Evolutionary conservation across 1,140 invertebrate genomes (phyloP), one percentile per base, ranked within the genome.

Genomic region (Rhynchophorus ferrugineus): DNA sequence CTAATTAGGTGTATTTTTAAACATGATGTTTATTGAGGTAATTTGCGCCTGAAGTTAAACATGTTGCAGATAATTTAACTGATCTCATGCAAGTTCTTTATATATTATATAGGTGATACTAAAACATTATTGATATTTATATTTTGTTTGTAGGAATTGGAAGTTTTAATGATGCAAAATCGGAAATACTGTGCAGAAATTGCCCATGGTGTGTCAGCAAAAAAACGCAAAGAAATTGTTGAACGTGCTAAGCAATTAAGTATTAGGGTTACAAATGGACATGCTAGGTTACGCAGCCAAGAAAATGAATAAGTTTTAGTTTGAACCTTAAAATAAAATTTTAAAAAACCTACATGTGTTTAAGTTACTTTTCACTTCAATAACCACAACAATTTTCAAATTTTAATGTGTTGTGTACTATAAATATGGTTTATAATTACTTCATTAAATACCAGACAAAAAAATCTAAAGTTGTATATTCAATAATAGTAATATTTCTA

Each of bases 81-180:
- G 44, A 19, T 46, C 14, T 42, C 24, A n/a, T n/a, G n/a, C n/a
- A n/a, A n/a, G n/a, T n/a, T n/a, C n/a, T 38, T 36, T 13, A 39
- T 33, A n/a, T 36, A 18, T 3, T 13, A 14, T 29, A 29, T 29
- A 29, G 11, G 5, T 5, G 11, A 29, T 29, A 29, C 24, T 29
- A 29, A 29, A 29, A 29, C 11, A 29, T 29, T 29, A 11, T 29
- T 6, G 11, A 29, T 6, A 6, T 29, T 29, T 29, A 11, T 29
- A 29, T 6, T 29, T 29, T 29, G 11, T 11, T 29, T 20, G 7
- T 71, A 97, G 92, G 97, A 99, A 75, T 74, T 99, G 55, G 95
- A 99, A 76, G 89, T 98, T 59, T 74, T 99, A 34, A 84, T 99
- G 82, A 99, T 99, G 96, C 93, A 98, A 71, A 99, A 98, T 73